phyloP scores from a whole-genome alignment of 1,140 invertebrate genomes.

The Zaprionus inermis region DNA sequence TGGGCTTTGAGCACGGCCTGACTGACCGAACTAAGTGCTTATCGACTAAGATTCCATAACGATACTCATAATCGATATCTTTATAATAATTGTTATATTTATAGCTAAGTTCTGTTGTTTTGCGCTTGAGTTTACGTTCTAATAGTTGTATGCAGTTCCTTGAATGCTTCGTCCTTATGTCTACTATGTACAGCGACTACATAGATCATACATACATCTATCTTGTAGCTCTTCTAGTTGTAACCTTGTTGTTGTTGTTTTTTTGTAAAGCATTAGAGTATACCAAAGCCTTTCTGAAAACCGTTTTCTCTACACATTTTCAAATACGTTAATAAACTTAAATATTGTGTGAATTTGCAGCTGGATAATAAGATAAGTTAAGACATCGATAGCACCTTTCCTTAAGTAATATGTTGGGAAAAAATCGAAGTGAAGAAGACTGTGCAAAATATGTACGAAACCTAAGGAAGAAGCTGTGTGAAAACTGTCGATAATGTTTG shows the following conservation, averaged over 20 bases:
- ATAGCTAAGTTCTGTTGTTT: slow-evolving; percentile 63
- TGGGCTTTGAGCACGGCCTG: slow-evolving; percentile 48
- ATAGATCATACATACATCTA: too few relatives aligned
- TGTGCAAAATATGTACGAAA: slow-evolving; percentile 49
- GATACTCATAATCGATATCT: not conserved
- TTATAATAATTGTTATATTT: slow-evolving; percentile 1
- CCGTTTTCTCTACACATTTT: slow-evolving; percentile 48
- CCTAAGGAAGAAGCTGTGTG: slow-evolving; percentile 27
- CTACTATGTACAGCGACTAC: slow-evolving; percentile 53
- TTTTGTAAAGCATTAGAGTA: slow-evolving; percentile 83
- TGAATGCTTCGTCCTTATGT: slow-evolving; percentile 60
- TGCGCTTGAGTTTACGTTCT: slow-evolving; percentile 57
- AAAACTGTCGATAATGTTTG: slow-evolving; percentile 15
- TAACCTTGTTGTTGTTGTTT: slow-evolving; percentile 51
- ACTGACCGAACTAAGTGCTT: slow-evolving; percentile 45
- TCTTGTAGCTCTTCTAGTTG: slow-evolving; percentile 44
- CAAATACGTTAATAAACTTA: slow-evolving; percentile 7
- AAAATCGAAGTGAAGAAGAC: slow-evolving; percentile 18
- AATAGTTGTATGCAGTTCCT: slow-evolving; percentile 65
- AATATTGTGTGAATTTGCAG: slow-evolving; percentile 26
- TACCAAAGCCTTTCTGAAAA: slow-evolving; percentile 83
- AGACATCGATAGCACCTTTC: slow-evolving; percentile 76
- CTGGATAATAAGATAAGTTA: slow-evolving; percentile 54
- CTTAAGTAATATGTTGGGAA: slow-evolving; percentile 49
- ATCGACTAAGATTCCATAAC: slow-evolving; percentile 20